Conservation (phyloP, 2,113 vertebrate genomes). For the Hirundichthys speculiger region DNA sequence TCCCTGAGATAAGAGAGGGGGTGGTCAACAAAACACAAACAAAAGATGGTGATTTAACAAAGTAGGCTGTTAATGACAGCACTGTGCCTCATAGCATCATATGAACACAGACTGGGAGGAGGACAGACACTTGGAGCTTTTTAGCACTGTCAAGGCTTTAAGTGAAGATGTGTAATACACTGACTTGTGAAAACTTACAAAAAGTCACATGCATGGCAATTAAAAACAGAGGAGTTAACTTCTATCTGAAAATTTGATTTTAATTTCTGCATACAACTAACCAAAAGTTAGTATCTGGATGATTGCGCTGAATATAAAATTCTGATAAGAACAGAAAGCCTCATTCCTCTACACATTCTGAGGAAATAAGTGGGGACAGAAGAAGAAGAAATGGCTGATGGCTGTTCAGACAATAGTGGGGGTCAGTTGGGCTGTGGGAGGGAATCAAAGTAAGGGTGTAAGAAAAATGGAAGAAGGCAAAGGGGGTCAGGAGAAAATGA, state of each 20-base stretch:
- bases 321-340: not conserved
- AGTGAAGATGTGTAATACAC: not conserved
- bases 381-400: not conserved
- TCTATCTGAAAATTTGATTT: not conserved
- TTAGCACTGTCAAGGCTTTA: slow-evolving; percentile 13
- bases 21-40: slow-evolving; percentile 63
- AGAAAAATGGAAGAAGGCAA: slow-evolving; percentile 3
- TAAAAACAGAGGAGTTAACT: rapidly evolving
- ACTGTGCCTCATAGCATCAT: slow-evolving; percentile 60
- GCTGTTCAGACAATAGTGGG: not conserved
- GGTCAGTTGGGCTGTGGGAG: not conserved
- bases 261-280: not conserved
- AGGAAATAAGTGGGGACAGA: not conserved
- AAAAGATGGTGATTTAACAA: slow-evolving; percentile 78
- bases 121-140: slow-evolving; percentile 19
- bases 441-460: slow-evolving; percentile 20
- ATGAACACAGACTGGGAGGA: slow-evolving; percentile 45
- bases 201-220: not conserved
- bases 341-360: not conserved
- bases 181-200: slow-evolving; percentile 6
- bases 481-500: slow-evolving; percentile 47
- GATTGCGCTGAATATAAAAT: no score
- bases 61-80: slow-evolving; percentile 75
- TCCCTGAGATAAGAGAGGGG: slow-evolving; percentile 58
- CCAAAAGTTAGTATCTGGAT: not conserved